Conservation (phyloP, 2,888 invertebrate genomes). For the Drosophila neonasuta region DNA sequence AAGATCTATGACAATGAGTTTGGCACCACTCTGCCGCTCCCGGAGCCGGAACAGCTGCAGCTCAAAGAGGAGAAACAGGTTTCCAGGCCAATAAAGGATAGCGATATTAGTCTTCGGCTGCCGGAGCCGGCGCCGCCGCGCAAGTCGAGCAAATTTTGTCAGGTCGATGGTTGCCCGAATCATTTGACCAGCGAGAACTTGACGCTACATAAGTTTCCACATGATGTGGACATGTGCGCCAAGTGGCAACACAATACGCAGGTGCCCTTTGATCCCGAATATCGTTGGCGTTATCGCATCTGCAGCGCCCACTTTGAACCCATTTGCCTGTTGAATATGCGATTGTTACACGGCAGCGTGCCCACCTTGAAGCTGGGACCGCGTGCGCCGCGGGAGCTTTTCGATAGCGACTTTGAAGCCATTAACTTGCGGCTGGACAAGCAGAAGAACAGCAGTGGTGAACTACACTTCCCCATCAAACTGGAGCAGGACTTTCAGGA, state of each 20-base stretch:
- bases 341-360: slow-evolving; percentile 68
- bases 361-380: slow-evolving; percentile 69
- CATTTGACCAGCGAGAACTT: slow-evolving; percentile 59
- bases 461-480: slow-evolving; percentile 1
- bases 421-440: slow-evolving; percentile 48
- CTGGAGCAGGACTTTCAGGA: slow-evolving; percentile 2
- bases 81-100: not conserved
- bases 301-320: slow-evolving; percentile 74
- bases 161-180: slow-evolving; percentile 64
- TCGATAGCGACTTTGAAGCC: slow-evolving; percentile 59
- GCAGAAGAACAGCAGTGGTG: slow-evolving; percentile 12
- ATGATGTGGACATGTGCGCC: slow-evolving; percentile 55
- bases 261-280: slow-evolving; percentile 63
- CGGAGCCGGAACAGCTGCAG: slow-evolving; percentile 4
- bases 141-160: slow-evolving; percentile 71
- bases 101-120: slow-evolving; percentile 30
- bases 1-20: slow-evolving; percentile 63
- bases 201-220: slow-evolving; percentile 71
- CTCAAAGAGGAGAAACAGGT: not conserved
- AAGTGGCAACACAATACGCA: slow-evolving; percentile 74
- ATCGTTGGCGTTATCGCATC: slow-evolving; percentile 73
- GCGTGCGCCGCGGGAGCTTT: slow-evolving; percentile 54
- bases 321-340: slow-evolving; percentile 59
- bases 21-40: slow-evolving; percentile 11
- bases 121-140: slow-evolving; percentile 50